Conservation (phyloP, 2,888 invertebrate species). For the Dendrolimus houi region DNA sequence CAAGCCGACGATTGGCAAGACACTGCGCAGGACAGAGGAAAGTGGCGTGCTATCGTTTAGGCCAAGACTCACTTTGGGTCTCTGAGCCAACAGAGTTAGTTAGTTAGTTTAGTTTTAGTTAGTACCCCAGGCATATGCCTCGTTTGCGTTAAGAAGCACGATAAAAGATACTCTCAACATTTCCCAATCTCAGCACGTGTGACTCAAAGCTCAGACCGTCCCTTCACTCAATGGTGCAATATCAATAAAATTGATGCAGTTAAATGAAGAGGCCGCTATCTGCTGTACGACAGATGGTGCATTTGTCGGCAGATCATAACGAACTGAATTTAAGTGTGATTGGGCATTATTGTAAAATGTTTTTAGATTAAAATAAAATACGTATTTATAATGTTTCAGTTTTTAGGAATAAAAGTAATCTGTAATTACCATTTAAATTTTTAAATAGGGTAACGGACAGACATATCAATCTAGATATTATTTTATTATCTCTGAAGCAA, state of each 20-base stretch:
- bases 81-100: too few species aligned
- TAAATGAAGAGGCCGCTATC: not conserved
- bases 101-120: too few species aligned
- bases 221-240: not conserved
- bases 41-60: too few species aligned
- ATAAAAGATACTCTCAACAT: not conserved
- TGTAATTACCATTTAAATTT: too few species aligned
- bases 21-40: too few species aligned
- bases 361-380: not conserved
- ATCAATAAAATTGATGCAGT: not conserved
- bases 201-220: not conserved
- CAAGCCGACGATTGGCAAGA: too few species aligned
- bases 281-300: not conserved
- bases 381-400: too few species aligned
- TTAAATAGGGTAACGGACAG: too few species aligned
- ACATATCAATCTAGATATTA: not conserved
- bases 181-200: not conserved
- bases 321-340: not conserved
- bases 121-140: too few species aligned
- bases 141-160: too few species aligned
- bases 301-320: not conserved
- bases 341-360: not conserved
- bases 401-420: too few species aligned
- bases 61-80: too few species aligned
- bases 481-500: not conserved